Base-by-base conservation (phyloP, 2,113 vertebrate species). In the Eurystomus gularis region DNA sequence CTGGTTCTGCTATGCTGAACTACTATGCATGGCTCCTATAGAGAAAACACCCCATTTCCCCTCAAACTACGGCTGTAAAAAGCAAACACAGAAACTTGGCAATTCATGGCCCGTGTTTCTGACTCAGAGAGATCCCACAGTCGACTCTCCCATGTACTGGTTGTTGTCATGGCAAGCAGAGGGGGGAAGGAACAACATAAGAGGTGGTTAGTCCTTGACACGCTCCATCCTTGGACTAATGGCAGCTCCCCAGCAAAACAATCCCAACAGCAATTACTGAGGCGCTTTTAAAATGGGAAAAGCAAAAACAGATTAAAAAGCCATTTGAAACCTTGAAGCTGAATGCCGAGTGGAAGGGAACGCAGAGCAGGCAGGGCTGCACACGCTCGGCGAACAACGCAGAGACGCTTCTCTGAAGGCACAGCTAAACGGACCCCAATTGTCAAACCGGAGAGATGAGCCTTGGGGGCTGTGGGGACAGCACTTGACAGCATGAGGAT, bases 251-350 rank as follows among this genome's bases (percentile, higher is more conserved):
- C 49, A 66, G 80, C 88, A 92, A 35, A 96, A 84, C 88, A 93
- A 94, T 54, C 91, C 82, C 83, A 69, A 15, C 82, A 81, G 88
- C 78, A 91, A 94, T 89, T 81, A 91, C 19, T 1, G 2, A 84
- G 70, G 70, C 0, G 13, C 79, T 94, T 71, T 81, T 23, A 72
- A 64, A 90, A n/a, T 0, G 15, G 28, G 60, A 52, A 79, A 65
- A 76, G 88, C 42, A 83, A 75, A 57, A 93, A 42, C 70, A 90
- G 92, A 92, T 95, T 96, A 80, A 94, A 97, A 94, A 96, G 88
- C 86, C 49, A 40, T 69, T 33, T 57, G 86, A 82, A 96, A 96
- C 94, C 95, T 93, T 91, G 96, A 96, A 88, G 87, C 29, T 94
- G 92, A 94, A 90, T 16, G 88, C 78, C 6, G 3, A 70, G 72